phyloP scores from a whole-genome alignment of 2,888 invertebrate genomes.

The Cryptus viduatorius region DNA sequence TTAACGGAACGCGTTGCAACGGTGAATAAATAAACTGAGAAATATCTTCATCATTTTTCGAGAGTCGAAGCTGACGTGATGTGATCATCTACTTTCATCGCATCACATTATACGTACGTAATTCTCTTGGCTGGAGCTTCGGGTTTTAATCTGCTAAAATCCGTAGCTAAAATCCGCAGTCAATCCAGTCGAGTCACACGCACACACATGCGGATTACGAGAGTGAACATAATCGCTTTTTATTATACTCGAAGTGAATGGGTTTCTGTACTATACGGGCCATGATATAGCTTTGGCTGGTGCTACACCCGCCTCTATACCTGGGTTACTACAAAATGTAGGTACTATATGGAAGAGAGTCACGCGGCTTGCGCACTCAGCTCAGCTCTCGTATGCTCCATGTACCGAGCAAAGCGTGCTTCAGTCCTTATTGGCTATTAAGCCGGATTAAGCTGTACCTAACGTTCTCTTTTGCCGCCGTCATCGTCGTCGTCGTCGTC shows the following conservation, averaged over 20 bases:
- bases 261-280: conserved; percentile 1
- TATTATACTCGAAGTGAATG: conserved; percentile 23
- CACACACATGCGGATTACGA: conserved; percentile 2
- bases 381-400: conserved; percentile 13
- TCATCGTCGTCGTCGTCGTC: conserved; percentile 16
- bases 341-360: conserved; percentile 22
- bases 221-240: conserved; percentile 43
- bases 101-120: too few relatives aligned
- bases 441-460: conserved; percentile 56
- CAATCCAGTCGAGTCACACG: not conserved
- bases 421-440: conserved; percentile 57
- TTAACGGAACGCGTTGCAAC: too few relatives aligned
- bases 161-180: not conserved
- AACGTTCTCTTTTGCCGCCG: conserved; percentile 36
- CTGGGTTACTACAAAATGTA: conserved; percentile 19
- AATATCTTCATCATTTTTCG: too few relatives aligned
- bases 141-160: not conserved
- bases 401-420: conserved; percentile 30
- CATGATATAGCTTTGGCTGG: not conserved
- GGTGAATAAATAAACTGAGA: too few relatives aligned
- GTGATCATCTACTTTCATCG: not conserved
- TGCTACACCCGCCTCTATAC: not conserved
- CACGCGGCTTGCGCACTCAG: conserved; percentile 35
- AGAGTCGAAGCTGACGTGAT: too few relatives aligned
- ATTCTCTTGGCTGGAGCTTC: not conserved